These are phyloP conservation scores for Epinotia bilunana DNA, from an alignment of 2,888 invertebrate genomes.

Conservation along the genomic window DNA sequence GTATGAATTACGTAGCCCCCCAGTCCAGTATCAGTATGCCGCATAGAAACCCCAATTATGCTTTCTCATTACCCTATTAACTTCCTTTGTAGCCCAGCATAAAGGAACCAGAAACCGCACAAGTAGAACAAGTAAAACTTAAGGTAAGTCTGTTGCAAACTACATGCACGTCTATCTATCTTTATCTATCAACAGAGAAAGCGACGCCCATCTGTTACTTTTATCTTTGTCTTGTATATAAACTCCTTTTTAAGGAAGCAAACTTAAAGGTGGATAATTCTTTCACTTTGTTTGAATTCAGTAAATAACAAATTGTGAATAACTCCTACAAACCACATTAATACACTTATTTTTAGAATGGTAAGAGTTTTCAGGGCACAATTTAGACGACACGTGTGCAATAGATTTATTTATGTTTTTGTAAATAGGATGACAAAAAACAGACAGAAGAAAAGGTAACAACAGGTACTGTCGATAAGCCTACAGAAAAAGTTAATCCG, in stretches of 20 bases:
- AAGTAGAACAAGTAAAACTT: constrained; percentile 73
- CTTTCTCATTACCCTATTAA: constrained; percentile 68
- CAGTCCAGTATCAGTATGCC: constrained; percentile 15
- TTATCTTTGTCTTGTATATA: constrained; percentile 43
- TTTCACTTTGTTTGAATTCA: constrained; percentile 39
- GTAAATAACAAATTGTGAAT: constrained; percentile 44
- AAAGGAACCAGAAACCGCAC: constrained; percentile 68
- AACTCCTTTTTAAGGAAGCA: constrained; percentile 26
- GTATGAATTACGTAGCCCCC: constrained; percentile 7
- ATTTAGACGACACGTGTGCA: constrained; percentile 36
- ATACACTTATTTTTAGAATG: constrained; percentile 23
- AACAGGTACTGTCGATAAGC: constrained; percentile 67
- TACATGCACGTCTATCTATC: constrained; percentile 41
- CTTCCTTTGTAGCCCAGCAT: constrained; percentile 75
- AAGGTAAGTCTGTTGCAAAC: constrained; percentile 69
- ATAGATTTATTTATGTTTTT: constrained; percentile 60
- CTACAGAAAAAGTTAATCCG: constrained; percentile 71
- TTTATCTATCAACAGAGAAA: constrained; percentile 31
- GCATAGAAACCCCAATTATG: constrained; percentile 56
- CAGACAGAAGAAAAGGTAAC: constrained; percentile 64
- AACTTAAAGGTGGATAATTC: constrained; percentile 28
- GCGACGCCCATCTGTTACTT: constrained; percentile 31
- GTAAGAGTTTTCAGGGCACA: constrained; percentile 39
- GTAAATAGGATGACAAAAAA: constrained; percentile 73
- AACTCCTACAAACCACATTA: constrained; percentile 29